Percentiles rank a stretch among this genome's conserved stretches.
These are phyloP conservation scores for Pycnonotus jocosus DNA, from an alignment of 2,113 vertebrate genomes.

Conservation along the genomic window DNA sequence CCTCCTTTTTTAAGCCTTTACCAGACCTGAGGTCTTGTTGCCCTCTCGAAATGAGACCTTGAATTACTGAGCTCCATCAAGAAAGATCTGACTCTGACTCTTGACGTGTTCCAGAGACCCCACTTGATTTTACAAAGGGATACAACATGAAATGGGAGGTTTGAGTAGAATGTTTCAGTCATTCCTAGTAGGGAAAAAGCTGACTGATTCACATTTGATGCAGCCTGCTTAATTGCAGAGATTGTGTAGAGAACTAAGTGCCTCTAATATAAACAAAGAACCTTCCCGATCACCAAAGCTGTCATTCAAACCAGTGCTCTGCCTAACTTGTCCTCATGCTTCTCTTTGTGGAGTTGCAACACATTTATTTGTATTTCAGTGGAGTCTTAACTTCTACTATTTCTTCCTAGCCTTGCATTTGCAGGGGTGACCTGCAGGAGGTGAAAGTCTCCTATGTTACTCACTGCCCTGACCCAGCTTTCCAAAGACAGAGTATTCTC, in stretches of 20 bases:
- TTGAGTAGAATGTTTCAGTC: background rate
- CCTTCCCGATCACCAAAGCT: background rate
- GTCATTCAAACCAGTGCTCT: background rate
- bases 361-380: background rate
- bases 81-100: background rate
- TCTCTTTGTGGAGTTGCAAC: background rate
- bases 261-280: background rate
- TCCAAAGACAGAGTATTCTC: background rate
- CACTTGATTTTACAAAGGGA: background rate
- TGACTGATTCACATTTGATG: background rate
- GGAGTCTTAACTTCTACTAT: background rate
- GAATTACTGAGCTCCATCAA: background rate
- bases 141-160: background rate
- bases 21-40: background rate
- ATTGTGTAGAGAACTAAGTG: background rate
- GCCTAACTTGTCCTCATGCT: background rate
- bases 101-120: background rate
- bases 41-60: background rate
- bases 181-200: background rate
- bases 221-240: background rate
- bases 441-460: background rate
- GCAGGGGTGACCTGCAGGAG: background rate
- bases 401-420: background rate
- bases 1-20: background rate
- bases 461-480: background rate